Percentiles rank a stretch among this genome's conserved stretches.
phyloP scores from a whole-genome alignment of 1,140 invertebrate species.

The Microplitis mediator region DNA sequence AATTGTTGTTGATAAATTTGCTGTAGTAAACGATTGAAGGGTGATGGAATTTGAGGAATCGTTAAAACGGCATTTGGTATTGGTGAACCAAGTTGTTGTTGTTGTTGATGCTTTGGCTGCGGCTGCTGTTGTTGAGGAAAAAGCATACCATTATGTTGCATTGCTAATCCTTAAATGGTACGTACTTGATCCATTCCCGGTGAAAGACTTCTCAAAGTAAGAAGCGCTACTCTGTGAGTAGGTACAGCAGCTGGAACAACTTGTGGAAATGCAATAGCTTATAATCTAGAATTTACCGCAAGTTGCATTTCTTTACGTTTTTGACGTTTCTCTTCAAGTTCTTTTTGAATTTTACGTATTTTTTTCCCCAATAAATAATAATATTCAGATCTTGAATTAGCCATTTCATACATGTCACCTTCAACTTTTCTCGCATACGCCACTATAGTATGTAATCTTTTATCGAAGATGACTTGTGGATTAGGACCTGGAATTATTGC shows the following conservation, averaged over 20 bases:
- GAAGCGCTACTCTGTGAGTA: constrained; percentile 52
- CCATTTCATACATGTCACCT: constrained; percentile 99
- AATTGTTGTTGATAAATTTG: constrained; percentile 55
- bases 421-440: constrained; percentile 98
- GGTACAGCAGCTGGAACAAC: constrained; percentile 36
- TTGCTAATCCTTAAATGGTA: constrained; percentile 45
- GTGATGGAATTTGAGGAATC: constrained; percentile 61
- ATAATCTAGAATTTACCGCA: constrained; percentile 40
- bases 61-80: constrained; percentile 45
- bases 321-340: constrained; percentile 86
- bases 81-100: constrained; percentile 38
- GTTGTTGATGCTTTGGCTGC: constrained; percentile 33
- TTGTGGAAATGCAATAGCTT: constrained; percentile 48
- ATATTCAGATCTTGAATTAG: constrained; percentile 95
- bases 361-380: constrained; percentile 98
- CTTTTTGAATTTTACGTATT: constrained; percentile 99
- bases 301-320: constrained; percentile 79
- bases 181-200: constrained; percentile 65
- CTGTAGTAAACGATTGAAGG: constrained; percentile 56
- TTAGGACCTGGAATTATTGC: constrained; percentile 98
- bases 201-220: constrained; percentile 68
- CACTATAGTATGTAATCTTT: constrained; percentile 96
- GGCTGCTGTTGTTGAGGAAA: constrained; percentile 61
- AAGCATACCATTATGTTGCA: constrained; percentile 67
- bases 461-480: constrained; percentile 90